phyloP scores from a whole-genome alignment of 1,140 invertebrate species.

The Listronotus oregonensis region DNA sequence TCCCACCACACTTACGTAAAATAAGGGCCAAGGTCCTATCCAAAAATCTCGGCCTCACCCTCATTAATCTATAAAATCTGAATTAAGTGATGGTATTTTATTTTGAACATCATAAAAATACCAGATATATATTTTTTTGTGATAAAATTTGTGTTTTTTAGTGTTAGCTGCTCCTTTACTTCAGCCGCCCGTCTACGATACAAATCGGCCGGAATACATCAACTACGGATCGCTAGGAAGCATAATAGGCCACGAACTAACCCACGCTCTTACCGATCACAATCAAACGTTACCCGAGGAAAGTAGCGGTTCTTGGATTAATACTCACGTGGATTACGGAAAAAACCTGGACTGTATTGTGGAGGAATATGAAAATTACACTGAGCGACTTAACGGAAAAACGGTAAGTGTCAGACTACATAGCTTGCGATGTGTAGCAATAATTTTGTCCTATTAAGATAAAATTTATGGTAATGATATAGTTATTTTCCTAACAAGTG shows the following conservation, averaged over 20 bases:
- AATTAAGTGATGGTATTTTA: too few relatives aligned
- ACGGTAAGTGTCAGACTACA: slow-evolving; percentile 17
- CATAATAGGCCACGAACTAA: slow-evolving; percentile 74
- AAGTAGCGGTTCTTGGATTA: slow-evolving; percentile 14
- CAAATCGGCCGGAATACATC: slow-evolving; percentile 82
- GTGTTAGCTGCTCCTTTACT: slow-evolving; percentile 92
- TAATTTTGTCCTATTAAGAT: too few relatives aligned
- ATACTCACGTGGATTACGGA: slow-evolving; percentile 12
- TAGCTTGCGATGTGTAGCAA: background rate
- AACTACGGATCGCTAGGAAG: slow-evolving; percentile 77
- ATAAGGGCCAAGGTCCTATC: too few relatives aligned
- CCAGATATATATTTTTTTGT: too few relatives aligned
- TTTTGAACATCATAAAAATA: too few relatives aligned
- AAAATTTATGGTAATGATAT: too few relatives aligned
- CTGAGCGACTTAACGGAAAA: background rate
- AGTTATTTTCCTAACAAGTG: too few relatives aligned
- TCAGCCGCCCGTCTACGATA: slow-evolving; percentile 86
- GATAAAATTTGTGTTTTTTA: too few relatives aligned
- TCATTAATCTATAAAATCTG: too few relatives aligned
- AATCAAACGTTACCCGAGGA: too few relatives aligned
- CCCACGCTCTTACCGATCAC: slow-evolving; percentile 62
- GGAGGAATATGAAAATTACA: slow-evolving; percentile 40
- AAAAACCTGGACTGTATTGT: slow-evolving; percentile 33
- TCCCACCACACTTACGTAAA: too few relatives aligned
- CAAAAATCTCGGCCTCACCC: too few relatives aligned